Percentiles rank a stretch among this genome's conserved stretches.
Conservation (phyloP, 2,113 vertebrate species). For the Sminthopsis crassicaudata region DNA sequence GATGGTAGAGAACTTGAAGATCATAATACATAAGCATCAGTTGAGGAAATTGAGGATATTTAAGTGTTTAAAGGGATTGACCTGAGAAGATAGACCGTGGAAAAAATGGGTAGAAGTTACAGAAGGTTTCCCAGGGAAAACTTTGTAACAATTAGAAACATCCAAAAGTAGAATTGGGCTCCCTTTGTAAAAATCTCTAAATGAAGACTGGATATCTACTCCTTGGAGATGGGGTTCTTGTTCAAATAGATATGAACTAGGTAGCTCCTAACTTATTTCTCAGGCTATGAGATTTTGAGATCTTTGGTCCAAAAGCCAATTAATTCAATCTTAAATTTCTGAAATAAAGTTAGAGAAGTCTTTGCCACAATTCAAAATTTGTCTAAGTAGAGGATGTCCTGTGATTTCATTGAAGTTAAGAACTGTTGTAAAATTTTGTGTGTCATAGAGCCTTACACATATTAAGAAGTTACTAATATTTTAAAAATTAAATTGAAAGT, state of each 20-base stretch:
- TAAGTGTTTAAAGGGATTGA: background rate
- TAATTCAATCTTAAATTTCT: background rate
- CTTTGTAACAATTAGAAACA: background rate
- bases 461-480: background rate
- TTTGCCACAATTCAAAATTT: background rate
- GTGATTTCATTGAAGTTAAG: background rate
- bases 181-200: background rate
- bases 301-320: background rate
- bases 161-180: background rate
- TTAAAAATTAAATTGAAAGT: background rate
- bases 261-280: background rate
- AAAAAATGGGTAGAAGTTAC: background rate
- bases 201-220: background rate
- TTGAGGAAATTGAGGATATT: background rate
- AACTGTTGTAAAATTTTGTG: background rate
- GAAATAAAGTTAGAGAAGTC: background rate
- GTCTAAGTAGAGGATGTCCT: background rate
- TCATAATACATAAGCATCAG: background rate
- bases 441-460: background rate
- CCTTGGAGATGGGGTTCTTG: background rate
- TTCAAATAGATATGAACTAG: background rate
- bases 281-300: background rate
- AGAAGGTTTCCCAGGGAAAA: background rate
- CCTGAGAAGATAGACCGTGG: background rate
- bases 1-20: background rate